Percentiles rank a stretch among this genome's conserved stretches.
phyloP scores from a whole-genome alignment of 2,888 invertebrate species.

The Metallyticus violacea region DNA sequence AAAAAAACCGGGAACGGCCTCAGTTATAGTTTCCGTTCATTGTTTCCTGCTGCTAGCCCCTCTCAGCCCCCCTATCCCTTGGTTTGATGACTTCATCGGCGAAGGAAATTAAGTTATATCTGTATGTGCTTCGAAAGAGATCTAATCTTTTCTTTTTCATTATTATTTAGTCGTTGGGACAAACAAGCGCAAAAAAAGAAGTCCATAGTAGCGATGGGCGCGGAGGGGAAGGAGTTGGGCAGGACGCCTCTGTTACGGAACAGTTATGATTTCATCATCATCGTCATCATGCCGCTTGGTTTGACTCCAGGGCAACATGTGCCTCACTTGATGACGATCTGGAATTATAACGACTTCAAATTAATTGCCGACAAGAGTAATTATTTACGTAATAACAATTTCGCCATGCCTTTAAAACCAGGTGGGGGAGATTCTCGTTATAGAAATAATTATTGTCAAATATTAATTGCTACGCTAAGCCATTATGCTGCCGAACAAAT shows the following conservation, averaged over 20 bases:
- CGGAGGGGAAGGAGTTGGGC: not conserved
- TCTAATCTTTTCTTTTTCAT: not conserved
- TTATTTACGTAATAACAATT: not conserved
- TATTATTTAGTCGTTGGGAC: not conserved
- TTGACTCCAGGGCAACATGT: not conserved
- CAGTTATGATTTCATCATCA: not conserved
- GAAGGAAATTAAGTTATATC: conserved; percentile 3
- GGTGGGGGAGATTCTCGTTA: not conserved
- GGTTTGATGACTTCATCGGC: not conserved
- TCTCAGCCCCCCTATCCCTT: not conserved
- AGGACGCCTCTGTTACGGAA: not conserved
- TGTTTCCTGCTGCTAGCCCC: not conserved
- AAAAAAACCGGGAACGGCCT: not conserved
- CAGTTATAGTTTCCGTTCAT: not conserved
- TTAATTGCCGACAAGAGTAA: not conserved
- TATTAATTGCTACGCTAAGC: not conserved
- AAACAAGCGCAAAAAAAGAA: not conserved
- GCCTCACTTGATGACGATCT: not conserved
- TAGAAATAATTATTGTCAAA: not conserved
- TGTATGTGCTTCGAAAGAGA: not conserved
- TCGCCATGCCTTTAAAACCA: not conserved
- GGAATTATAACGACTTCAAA: not conserved
- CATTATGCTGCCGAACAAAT: not conserved
- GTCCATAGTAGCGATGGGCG: not conserved
- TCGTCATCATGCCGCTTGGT: not conserved